Base-by-base conservation (phyloP, 2,797 vertebrate species). In the Geotria australis region DNA sequence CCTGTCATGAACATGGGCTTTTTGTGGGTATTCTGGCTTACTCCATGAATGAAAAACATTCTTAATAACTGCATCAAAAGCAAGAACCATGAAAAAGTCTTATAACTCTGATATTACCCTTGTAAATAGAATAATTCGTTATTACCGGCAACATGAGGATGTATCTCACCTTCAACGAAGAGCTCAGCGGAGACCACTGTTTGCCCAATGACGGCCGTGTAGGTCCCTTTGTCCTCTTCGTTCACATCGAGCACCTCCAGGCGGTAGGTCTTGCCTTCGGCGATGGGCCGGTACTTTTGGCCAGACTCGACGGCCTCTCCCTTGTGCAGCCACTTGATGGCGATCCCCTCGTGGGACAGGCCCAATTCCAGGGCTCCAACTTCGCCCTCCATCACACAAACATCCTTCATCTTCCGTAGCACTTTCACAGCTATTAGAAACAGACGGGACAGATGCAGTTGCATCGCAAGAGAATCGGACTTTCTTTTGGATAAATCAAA, bases 361-460 rank as follows among this genome's bases (percentile, higher is more conserved):
- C 83, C 88, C 63, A 98, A 66, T 74, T 98, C 91, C 61, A 98
- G 95, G 62, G 83, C 81, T 58, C 76, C 79, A 1, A 81, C 77
- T 60, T 76, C 70, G 6, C 81, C 81, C 70, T 83, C 65, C 69
- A 94, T 72, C 24, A 80, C 77, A 1, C 80, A 88, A 64, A 84
- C 77, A 59, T 98, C 89, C 67, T 89, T 93, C 2, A 79, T 81
- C 64, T 95, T 98, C 73, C 94, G 95, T 57, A 98, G 74, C 60
- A 96, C 82, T 68, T 98, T 98, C 65, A 98, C 81, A 13, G 79
- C 89, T 98, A 69, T 48, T n/a, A 15, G 51, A 38, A 38, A 38
- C 24, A 24, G 24, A 24, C 24, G 24, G 24, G 24, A 38, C 38
- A 24, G 4, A 38, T 38, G 24, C 24, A 38, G 24, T 38, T 38